Evolutionary conservation across 2,888 invertebrate species (phyloP).

Genomic region (Rhamnusium bicolor): DNA sequence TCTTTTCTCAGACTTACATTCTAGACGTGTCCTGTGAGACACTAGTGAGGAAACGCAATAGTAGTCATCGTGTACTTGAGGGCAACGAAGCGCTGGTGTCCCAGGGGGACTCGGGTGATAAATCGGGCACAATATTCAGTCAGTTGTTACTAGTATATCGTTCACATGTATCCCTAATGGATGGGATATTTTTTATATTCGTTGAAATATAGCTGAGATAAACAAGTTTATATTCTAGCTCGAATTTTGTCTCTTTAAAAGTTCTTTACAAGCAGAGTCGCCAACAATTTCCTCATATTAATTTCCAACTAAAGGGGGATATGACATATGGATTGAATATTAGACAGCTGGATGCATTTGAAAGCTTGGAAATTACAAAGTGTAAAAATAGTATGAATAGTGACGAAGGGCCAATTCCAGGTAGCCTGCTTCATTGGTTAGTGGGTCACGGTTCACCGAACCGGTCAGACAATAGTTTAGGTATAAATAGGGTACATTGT

Average conservation of each 20-base stretch:
- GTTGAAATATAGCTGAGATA: conserved; percentile 51
- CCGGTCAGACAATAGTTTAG: too few species aligned
- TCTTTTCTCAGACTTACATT: conserved; percentile 6
- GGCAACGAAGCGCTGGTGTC: conserved; percentile 35
- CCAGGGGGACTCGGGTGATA: conserved; percentile 40
- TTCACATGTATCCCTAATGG: conserved; percentile 59
- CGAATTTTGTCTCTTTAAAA: conserved; percentile 11
- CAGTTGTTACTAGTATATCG: conserved; percentile 60
- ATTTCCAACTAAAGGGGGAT: conserved; percentile 1
- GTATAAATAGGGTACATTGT: too few species aligned
- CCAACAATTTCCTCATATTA: conserved; percentile 6
- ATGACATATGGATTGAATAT: neutral
- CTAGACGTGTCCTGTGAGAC: conserved; percentile 53
- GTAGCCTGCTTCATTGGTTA: too few species aligned
- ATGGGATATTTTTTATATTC: conserved; percentile 58
- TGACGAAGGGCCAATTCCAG: too few species aligned
- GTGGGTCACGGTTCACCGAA: too few species aligned
- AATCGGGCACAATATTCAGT: conserved; percentile 46
- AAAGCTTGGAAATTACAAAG: too few species aligned
- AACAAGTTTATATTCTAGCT: conserved; percentile 36
- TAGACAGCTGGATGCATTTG: too few species aligned
- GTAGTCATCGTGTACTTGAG: conserved; percentile 51
- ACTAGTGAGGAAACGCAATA: conserved; percentile 56
- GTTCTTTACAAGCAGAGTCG: conserved; percentile 12
- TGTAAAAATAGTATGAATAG: too few species aligned